A percentile compares a stretch with the other conserved stretches of the same genome.
Conservation (phyloP, 2,888 invertebrate species). For the Trichacis sp. region DNA sequence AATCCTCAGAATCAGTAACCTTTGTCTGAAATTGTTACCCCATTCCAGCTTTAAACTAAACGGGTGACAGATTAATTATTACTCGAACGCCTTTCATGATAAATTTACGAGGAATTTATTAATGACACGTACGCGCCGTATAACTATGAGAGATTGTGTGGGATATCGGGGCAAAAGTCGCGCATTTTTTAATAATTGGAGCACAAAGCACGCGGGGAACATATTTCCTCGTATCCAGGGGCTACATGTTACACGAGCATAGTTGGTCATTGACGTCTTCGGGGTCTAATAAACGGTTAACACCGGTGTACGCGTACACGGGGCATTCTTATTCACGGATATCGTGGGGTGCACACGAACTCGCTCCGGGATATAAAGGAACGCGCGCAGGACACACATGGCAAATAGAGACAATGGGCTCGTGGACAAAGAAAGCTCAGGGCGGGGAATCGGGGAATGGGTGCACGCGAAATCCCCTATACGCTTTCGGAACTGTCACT, state of each 20-base stretch:
- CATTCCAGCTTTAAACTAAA: too few species aligned
- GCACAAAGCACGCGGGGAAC: too few species aligned
- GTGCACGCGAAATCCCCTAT: constrained; percentile 14
- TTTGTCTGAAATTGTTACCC: too few species aligned
- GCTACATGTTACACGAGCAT: neutral
- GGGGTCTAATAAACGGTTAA: constrained; percentile 27
- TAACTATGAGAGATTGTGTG: too few species aligned
- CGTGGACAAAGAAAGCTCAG: constrained; percentile 21
- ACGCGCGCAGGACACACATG: constrained; percentile 37
- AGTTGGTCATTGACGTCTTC: constrained; percentile 11
- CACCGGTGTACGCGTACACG: constrained; percentile 3
- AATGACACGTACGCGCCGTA: too few species aligned
- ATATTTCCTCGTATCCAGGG: too few species aligned
- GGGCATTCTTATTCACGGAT: constrained; percentile 17
- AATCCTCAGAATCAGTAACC: too few species aligned
- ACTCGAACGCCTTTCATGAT: too few species aligned
- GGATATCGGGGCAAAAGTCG: too few species aligned
- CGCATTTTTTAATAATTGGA: too few species aligned
- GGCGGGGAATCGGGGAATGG: constrained; percentile 8
- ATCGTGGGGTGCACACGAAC: constrained; percentile 15
- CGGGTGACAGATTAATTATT: too few species aligned
- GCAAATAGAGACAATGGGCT: constrained; percentile 42
- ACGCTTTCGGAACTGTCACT: constrained; percentile 24
- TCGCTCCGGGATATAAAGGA: constrained; percentile 13
- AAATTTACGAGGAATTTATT: too few species aligned